Base-by-base conservation (phyloP, 1,140 invertebrate genomes). In the Pogonus chalceus region DNA sequence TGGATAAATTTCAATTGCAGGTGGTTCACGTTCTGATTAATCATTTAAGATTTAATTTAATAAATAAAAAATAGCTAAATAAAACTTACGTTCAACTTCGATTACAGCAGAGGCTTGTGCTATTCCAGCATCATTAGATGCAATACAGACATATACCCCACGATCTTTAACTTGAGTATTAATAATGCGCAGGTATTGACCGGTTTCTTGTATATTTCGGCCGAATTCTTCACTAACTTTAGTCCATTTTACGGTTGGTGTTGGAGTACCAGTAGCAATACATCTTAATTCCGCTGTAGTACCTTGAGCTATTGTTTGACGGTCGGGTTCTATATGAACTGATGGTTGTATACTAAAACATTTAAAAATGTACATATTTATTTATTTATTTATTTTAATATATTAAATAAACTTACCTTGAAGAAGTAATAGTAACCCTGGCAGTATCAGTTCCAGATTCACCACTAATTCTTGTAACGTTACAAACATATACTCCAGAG, bases 401-500 rank as follows among this genome's bases (percentile, higher is more conserved):
- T 50, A 2, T 23, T 26, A 56, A 2, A 53, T n/a, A 53, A 7
- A 20, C 16, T 9, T 49, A 21, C 20, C 20, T 49, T 21, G 47
- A 4, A 23, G 23, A 49, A 12, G 62, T 54, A 43, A 79, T 73
- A 2, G 65, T 62, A 12, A 80, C 69, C 20, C 67, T 58, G 57
- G 75, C 69, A 56, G 61, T 55, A 66, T 66, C 67, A 70, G 56
- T 58, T 54, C 61, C 53, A 55, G 59, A 48, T 16, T 54, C 58
- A 35, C 66, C 66, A 20, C 49, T 48, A 20, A 55, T 39, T 14
- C 65, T 74, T 4, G 72, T 78, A 0, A 80, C 79, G 2, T 79
- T 83, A 66, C 94, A 97, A 2, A 89, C 74, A 66, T 96, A 97
- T 10, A 79, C 69, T 0, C 92, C 93, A 21, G 82, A 79, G 65